Conservation (phyloP, 2,888 invertebrate genomes). For the Druceiella hillmani region DNA sequence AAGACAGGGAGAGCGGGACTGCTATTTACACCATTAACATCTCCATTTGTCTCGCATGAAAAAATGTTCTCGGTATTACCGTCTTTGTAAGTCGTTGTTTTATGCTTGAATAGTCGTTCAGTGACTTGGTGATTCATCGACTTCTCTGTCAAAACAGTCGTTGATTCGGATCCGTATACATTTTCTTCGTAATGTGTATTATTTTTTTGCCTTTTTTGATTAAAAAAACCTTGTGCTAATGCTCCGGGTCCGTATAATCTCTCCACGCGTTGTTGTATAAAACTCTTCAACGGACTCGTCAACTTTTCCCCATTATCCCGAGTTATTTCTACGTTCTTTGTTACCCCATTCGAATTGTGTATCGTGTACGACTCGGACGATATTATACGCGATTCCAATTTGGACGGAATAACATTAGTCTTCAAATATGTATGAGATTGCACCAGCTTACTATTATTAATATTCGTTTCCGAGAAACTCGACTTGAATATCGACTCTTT, state of each 20-base stretch:
- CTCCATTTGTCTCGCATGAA: no score
- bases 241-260: conserved; percentile 84
- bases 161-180: conserved; percentile 32
- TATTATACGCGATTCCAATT: conserved; percentile 31
- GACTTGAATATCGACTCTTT: conserved; percentile 45
- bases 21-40: conserved; percentile 13
- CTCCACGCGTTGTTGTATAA: conserved; percentile 86
- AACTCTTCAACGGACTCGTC: conserved; percentile 60
- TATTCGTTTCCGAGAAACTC: conserved; percentile 47
- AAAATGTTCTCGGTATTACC: conserved; percentile 29
- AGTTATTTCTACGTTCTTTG: conserved; percentile 44
- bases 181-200: conserved; percentile 35
- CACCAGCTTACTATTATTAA: conserved; percentile 31
- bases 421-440: conserved; percentile 35
- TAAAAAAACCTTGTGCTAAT: conserved; percentile 78
- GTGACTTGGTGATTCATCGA: conserved; percentile 36
- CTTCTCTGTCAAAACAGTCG: conserved; percentile 40
- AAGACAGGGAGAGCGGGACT: conserved; percentile 65
- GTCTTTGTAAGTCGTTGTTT: conserved; percentile 32
- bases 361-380: conserved; percentile 45
- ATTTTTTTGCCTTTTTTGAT: conserved; percentile 53
- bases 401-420: no score
- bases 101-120: conserved; percentile 29
- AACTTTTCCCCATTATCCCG: conserved; percentile 46
- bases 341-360: conserved; percentile 40